These are phyloP conservation scores for Mongoloraphidia duomilia DNA, from an alignment of 2,888 invertebrate genomes.

Conservation along the genomic window DNA sequence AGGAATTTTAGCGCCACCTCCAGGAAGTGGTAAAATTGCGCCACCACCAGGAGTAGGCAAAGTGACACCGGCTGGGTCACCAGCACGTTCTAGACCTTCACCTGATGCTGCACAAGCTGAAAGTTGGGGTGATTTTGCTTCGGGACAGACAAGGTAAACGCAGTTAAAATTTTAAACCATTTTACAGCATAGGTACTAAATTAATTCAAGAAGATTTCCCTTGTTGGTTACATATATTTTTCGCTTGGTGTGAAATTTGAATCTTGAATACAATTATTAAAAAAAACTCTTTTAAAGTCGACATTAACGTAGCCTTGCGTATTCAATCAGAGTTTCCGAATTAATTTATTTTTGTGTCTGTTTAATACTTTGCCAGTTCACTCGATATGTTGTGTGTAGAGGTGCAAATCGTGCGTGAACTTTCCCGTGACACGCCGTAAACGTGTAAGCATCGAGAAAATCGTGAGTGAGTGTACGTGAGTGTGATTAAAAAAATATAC, in stretches of 20 bases:
- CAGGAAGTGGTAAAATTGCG: slow-evolving; percentile 57
- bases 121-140: slow-evolving; percentile 72
- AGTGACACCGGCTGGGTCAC: slow-evolving; percentile 63
- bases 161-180: neutral
- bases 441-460: too few species aligned
- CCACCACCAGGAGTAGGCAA: slow-evolving; percentile 53
- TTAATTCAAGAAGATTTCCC: neutral
- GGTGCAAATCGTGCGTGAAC: too few species aligned
- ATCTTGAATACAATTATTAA: neutral
- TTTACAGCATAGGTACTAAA: neutral
- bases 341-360: too few species aligned
- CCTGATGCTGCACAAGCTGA: slow-evolving; percentile 30
- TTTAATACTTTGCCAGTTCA: too few species aligned
- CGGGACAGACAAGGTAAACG: slow-evolving; percentile 31
- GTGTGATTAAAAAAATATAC: too few species aligned
- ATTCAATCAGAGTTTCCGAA: too few species aligned
- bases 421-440: too few species aligned
- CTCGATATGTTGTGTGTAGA: too few species aligned
- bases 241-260: neutral
- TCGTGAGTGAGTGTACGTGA: too few species aligned
- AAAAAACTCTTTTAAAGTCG: neutral
- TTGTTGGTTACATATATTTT: neutral
- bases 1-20: slow-evolving; percentile 71
- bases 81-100: slow-evolving; percentile 36
- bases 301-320: too few species aligned